Evolutionary conservation across 1,140 invertebrate genomes (phyloP), one percentile per base, ranked within the genome.

Genomic region (Ceratosolen solmsi): DNA sequence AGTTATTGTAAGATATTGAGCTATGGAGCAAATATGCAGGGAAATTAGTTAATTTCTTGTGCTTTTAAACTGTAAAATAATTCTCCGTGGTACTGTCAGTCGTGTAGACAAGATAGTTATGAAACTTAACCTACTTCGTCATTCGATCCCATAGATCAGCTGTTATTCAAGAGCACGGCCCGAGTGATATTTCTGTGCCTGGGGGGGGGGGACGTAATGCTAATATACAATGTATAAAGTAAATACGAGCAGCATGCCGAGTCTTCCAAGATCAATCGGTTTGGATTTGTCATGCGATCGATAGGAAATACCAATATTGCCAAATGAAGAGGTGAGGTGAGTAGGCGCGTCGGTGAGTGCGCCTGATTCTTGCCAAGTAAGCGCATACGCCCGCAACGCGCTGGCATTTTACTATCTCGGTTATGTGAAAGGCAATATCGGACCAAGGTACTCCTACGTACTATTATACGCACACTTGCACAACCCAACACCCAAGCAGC

Each of bases 381-480:
- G 41, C 13, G 41, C 41, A 46, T 46, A 46, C 41, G 41, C 41
- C 41, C 33, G 8, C 79, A 87, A 63, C 63, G 85, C 85, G 89
- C 46, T 49, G 89, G 88, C 90, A 90, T 91, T n/a, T 90, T 90
- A 89, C 89, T 90, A 51, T 80, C 38, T 72, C 54, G 90, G 89
- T 90, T 90, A 91, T 91, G 90, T 91, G 90, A 91, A 91, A 91
- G 90, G 90, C 88, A 88, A 79, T 90, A 90, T 88, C 84, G 86
- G 84, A 86, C 82, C 87, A 86, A 88, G 86, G 85, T 89, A 89
- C 87, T 87, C 85, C 87, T 89, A 90, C 88, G 84, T 87, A 85
- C 51, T 54, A 74, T 58, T 79, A 84, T 85, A 86, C 86, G 86
- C 84, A 88, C 87, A 86, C 85, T 84, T 86, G 74, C 82, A 82